Evolutionary conservation across 2,888 invertebrate genomes (phyloP).

Genomic region (Malthinus flaveolus): DNA sequence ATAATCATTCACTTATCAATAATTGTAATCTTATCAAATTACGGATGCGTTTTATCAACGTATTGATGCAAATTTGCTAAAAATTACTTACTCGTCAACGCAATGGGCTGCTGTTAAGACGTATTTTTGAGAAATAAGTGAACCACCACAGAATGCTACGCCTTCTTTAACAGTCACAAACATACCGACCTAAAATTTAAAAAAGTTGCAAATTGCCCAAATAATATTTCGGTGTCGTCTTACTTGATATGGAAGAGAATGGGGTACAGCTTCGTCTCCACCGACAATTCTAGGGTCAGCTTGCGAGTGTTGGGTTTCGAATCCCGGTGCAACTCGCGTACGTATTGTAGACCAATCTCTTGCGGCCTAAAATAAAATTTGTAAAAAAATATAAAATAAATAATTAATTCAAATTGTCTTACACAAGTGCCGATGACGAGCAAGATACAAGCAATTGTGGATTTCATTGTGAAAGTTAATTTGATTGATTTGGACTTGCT

Average conservation of each 20-base stretch:
- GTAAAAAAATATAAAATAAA: neutral
- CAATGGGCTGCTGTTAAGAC: conserved; percentile 8
- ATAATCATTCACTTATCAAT: too few relatives aligned
- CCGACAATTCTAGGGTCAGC: neutral
- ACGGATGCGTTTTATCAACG: too few relatives aligned
- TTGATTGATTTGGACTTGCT: neutral
- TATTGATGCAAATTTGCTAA: neutral
- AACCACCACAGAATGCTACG: conserved; percentile 7
- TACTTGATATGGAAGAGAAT: conserved; percentile 1
- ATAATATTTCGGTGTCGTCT: neutral
- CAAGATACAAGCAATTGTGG: neutral
- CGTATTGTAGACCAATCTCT: neutral
- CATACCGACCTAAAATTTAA: neutral
- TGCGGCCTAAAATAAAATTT: neutral
- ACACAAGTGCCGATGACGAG: neutral
- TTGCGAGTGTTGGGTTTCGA: neutral
- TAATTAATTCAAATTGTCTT: neutral
- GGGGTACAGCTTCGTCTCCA: neutral
- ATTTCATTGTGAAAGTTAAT: neutral
- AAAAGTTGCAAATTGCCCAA: neutral
- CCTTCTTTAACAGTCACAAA: neutral
- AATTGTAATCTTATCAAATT: too few relatives aligned
- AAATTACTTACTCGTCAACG: conserved; percentile 5
- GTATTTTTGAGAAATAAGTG: neutral
- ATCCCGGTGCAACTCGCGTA: neutral